Base-by-base conservation (phyloP, 2,888 invertebrate species). In the Cerceris rybyensis region DNA sequence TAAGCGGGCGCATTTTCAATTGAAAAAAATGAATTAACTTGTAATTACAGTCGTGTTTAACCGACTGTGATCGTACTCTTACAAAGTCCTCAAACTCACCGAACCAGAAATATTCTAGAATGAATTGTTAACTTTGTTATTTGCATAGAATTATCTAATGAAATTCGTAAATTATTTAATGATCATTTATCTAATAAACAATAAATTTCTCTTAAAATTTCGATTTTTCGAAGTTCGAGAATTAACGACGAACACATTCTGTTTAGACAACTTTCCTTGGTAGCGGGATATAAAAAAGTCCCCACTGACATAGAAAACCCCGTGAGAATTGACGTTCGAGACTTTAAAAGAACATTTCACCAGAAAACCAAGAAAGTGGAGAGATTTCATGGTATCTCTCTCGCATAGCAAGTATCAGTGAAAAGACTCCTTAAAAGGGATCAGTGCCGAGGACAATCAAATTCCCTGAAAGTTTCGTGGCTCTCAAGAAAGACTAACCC, bases 371-470 rank as follows among this genome's bases (percentile, higher is more conserved):
- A 28, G 28, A 4, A 28, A 28, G 28, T 28, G 28, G 28, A 28
- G 28, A 28, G 28, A 4, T 28, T 11, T 11, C 11, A 14, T 17
- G 28, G 57, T 57, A 17, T 28, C 6, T 57, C 39, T 28, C 57
- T 16, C 28, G 11, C 46, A 46, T 46, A 11, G 28, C 7, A 49
- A 42, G 11, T 13, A 39, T 39, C n/a, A 6, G 11, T 2, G 55
- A 16, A 6, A 59, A 39, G 39, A 55, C 17, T 43, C 5, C 50
- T 13, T 59, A 16, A 54, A 50, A 6, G 7, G n/a, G 41, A 16
- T 39, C 28, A 14, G 13, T 52, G 46, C 39, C 17, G 9, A 17
- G 58, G 54, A 55, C 28, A 58, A 65, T 66, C 70, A n/a, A 64
- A 64, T 39, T 55, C 8, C 6, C 42, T 57, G 61, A 17, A 65